Evolutionary conservation across 1,140 invertebrate species (phyloP), one percentile per base, ranked within the genome.

Genomic region (Anastrepha ludens): DNA sequence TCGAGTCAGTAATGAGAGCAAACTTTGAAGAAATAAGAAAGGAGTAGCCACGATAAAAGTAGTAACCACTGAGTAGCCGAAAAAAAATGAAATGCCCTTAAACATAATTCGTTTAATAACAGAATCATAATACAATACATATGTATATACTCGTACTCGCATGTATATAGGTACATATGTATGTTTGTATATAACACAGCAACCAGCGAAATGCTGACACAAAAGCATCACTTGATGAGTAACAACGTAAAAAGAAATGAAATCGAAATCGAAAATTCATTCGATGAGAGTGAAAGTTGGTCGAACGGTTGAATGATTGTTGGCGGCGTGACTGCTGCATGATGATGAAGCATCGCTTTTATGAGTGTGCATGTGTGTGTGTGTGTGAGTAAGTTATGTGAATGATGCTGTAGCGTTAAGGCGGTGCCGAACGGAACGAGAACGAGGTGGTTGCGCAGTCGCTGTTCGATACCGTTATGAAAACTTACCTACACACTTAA

Each of bases 211-310:
- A 17, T 11, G 50, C 50, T 55, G 50, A 6, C 50, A 55, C 50
- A 55, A 55, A 55, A 55, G 11, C 50, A 55, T 55, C 50, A 55
- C 50, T 29, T 29, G 29, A 55, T 55, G 50, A 55, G 11, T 11
- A 55, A 8, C 50, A 55, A 8, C 50, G n/a, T 81, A 58, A n/a
- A 81, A 41, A 81, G 47, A 81, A 81, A 58, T 81, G 41, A 81
- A 81, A 81, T 55, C 74, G 74, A 81, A 81, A 81, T 55, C 74
- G 74, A 90, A 92, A 92, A 92, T 90, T 91, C 90, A 92, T 92
- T 92, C 91, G 91, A 92, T 89, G 91, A 92, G 91, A 92, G 91
- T 92, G 91, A 92, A 92, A 92, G 91, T 92, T 92, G 74, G 74
- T 81, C 74, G 74, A 17, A 55, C 4, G 74, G 91, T 92, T 91